Conservation (phyloP, 2,888 invertebrate genomes). For the Drosophila anomelani region DNA sequence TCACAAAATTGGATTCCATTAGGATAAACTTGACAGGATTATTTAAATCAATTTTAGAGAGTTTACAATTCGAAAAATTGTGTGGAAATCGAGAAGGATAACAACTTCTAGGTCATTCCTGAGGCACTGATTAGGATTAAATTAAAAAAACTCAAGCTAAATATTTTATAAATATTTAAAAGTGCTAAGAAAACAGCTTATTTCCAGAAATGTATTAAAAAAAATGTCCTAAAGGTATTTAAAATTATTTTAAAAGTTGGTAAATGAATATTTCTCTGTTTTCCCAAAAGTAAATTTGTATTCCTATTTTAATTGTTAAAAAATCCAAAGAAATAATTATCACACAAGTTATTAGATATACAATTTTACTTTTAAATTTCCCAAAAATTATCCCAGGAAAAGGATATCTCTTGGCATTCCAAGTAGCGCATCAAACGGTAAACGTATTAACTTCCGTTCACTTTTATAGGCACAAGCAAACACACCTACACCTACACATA, state of each 20-base stretch:
- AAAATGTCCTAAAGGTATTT: neutral
- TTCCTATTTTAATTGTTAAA: too few relatives aligned
- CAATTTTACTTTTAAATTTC: neutral
- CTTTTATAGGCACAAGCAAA: conserved; percentile 64
- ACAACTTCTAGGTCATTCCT: neutral
- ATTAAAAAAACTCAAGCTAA: too few relatives aligned
- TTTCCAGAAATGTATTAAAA: neutral
- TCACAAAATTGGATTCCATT: neutral
- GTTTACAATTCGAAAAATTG: neutral
- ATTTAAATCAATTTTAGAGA: neutral
- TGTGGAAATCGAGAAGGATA: too few relatives aligned
- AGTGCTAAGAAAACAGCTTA: accelerated
- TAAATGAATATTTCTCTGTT: neutral
- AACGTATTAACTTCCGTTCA: conserved; percentile 80
- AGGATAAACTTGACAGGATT: neutral
- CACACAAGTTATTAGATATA: neutral
- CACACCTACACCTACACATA: conserved; percentile 33
- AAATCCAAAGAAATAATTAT: neutral
- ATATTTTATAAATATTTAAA: neutral
- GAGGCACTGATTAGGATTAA: too few relatives aligned
- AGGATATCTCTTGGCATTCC: neutral
- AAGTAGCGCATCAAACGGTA: conserved; percentile 53
- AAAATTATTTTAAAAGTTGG: too few relatives aligned
- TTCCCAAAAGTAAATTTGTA: neutral
- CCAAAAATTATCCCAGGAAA: neutral